Percentiles rank a stretch among this genome's conserved stretches.
Evolutionary conservation across 2,888 invertebrate genomes (phyloP).

Genomic region (Pomacea canaliculata): DNA sequence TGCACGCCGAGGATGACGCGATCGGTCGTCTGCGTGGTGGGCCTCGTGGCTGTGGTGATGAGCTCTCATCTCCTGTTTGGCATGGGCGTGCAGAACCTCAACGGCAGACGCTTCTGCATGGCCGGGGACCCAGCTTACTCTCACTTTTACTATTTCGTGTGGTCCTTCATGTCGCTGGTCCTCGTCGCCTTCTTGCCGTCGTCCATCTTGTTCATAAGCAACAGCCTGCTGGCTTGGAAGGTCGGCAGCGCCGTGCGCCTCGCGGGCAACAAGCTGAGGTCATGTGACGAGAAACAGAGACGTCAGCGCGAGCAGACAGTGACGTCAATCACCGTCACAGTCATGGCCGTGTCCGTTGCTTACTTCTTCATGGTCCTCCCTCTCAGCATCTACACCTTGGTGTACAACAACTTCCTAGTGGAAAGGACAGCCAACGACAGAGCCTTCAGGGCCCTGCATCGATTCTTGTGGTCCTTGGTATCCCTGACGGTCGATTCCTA

Average conservation of each 20-base stretch:
- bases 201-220: background rate
- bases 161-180: background rate
- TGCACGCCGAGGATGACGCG: constrained; percentile 1
- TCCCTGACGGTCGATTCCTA: background rate
- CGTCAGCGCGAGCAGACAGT: background rate
- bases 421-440: no score
- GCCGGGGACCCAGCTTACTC: background rate
- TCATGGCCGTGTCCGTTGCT: background rate
- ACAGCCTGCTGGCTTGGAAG: constrained; percentile 3
- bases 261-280: background rate
- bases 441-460: no score
- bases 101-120: background rate
- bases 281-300: background rate
- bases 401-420: background rate
- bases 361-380: background rate
- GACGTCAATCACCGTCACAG: constrained; percentile 9
- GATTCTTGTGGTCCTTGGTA: constrained; percentile 1
- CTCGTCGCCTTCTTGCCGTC: background rate
- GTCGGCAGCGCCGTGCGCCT: background rate
- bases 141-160: background rate
- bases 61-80: background rate
- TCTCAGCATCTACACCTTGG: background rate
- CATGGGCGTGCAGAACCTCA: background rate
- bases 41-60: background rate
- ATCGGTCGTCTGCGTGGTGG: background rate